A percentile compares a stretch with the other conserved stretches of the same genome.
These are phyloP conservation scores for Drosophila azteca DNA, from an alignment of 1,140 invertebrate species.

Conservation along the genomic window DNA sequence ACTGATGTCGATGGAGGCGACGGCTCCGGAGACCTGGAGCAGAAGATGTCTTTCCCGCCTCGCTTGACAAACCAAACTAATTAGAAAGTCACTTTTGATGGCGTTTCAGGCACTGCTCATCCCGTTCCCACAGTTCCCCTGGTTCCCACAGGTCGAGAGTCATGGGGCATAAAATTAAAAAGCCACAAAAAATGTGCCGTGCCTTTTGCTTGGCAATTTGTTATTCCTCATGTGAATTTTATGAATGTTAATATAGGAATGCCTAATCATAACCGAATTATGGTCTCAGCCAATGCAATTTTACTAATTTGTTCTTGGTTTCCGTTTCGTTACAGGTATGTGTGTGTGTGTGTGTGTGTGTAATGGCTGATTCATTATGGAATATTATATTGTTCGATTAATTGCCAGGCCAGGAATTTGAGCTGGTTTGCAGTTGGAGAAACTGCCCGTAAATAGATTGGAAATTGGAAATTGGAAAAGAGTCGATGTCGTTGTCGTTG, in stretches of 20 bases:
- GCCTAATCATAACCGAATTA: slow-evolving; percentile 38
- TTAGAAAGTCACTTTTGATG: slow-evolving; percentile 79
- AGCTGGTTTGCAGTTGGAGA: slow-evolving; percentile 30
- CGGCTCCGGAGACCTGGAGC: not conserved
- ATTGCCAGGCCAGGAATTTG: slow-evolving; percentile 55
- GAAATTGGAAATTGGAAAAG: slow-evolving; percentile 48
- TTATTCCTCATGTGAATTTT: slow-evolving; percentile 22
- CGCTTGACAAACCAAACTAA: slow-evolving; percentile 76
- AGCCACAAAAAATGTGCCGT: slow-evolving; percentile 18
- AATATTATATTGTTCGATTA: slow-evolving; percentile 72
- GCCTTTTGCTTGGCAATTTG: slow-evolving; percentile 1
- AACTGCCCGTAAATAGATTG: slow-evolving; percentile 49
- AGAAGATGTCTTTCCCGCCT: slow-evolving; percentile 28
- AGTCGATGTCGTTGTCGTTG: slow-evolving; percentile 33
- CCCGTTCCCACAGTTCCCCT: slow-evolving; percentile 39
- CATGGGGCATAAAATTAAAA: slow-evolving; percentile 75
- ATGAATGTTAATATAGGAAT: slow-evolving; percentile 35
- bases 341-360: not conserved
- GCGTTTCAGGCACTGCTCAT: slow-evolving; percentile 29
- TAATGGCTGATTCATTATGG: slow-evolving; percentile 47
- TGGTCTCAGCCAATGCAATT: slow-evolving; percentile 14
- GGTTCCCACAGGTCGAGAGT: slow-evolving; percentile 62
- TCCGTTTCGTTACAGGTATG: slow-evolving; percentile 24
- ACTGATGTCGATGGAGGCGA: slow-evolving; percentile 10
- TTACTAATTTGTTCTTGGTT: slow-evolving; percentile 23